phyloP scores from a whole-genome alignment of 2,888 invertebrate species.

The Caenorhabditis panamensis region DNA sequence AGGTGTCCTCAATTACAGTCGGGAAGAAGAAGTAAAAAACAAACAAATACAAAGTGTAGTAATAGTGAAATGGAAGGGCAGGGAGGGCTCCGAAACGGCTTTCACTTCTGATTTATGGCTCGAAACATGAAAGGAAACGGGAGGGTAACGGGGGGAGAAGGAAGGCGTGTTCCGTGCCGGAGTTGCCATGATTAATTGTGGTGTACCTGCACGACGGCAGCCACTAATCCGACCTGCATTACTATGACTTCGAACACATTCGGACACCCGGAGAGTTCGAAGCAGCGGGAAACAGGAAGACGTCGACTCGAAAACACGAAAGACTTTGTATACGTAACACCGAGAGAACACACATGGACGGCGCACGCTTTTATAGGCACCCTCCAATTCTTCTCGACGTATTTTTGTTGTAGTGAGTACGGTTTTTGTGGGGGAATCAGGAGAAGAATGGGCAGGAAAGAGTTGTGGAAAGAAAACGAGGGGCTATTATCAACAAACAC shows the following conservation, averaged over 20 bases:
- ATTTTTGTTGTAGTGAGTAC: slow-evolving; percentile 1
- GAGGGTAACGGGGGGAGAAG: not conserved
- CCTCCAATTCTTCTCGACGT: not conserved
- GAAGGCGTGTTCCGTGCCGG: slow-evolving; percentile 1
- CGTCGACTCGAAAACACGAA: slow-evolving; percentile 26
- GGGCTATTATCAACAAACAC: no score
- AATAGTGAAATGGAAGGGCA: not conserved
- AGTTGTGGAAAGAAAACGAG: no score
- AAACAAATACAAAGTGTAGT: slow-evolving; percentile 13
- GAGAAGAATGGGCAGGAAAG: no score
- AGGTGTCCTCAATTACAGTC: slow-evolving; percentile 35
- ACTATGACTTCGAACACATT: slow-evolving; percentile 9
- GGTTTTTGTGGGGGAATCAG: not conserved
- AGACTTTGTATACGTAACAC: slow-evolving; percentile 16
- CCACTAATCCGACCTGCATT: slow-evolving; percentile 7
- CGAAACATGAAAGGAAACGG: slow-evolving; percentile 29
- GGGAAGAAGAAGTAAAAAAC: slow-evolving; percentile 17
- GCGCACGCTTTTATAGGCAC: slow-evolving; percentile 33
- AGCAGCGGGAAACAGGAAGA: slow-evolving; percentile 1
- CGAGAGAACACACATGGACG: slow-evolving; percentile 12
- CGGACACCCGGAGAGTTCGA: not conserved
- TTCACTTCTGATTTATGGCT: slow-evolving; percentile 38
- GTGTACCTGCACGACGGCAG: slow-evolving; percentile 8
- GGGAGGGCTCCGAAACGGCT: not conserved
- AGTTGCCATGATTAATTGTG: slow-evolving; percentile 32